phyloP scores from a whole-genome alignment of 2,113 vertebrate genomes.

The Rhodinocichla rosea region DNA sequence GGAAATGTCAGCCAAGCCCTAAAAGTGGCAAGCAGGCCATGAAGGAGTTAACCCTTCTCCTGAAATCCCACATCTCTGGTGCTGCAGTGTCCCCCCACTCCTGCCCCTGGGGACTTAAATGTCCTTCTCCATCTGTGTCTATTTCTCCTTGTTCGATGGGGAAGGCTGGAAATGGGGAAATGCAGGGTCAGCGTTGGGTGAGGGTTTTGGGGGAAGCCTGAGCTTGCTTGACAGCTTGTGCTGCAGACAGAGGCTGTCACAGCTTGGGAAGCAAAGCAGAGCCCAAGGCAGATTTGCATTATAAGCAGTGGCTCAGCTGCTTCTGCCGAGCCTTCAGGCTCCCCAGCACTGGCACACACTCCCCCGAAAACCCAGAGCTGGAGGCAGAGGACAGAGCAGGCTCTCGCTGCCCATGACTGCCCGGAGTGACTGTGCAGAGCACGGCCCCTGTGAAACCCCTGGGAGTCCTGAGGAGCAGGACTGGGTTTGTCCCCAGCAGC shows the following conservation, averaged over 20 bases:
- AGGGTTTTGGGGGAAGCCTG: neutral
- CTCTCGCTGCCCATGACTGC: rapidly evolving
- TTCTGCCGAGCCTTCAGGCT: neutral
- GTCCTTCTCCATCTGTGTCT: neutral
- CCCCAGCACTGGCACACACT: neutral
- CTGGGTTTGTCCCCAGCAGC: neutral
- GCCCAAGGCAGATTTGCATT: neutral
- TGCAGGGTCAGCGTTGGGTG: neutral
- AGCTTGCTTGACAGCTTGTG: rapidly evolving
- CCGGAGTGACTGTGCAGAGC: neutral
- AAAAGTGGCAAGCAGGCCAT: neutral
- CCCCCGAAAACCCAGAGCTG: rapidly evolving
- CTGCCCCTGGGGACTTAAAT: neutral
- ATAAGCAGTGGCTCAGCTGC: neutral
- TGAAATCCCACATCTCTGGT: neutral
- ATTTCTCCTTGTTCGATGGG: neutral
- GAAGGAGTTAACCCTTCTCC: neutral
- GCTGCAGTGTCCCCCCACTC: neutral
- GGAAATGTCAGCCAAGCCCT: neutral
- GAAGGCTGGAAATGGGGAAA: neutral
- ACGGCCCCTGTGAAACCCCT: neutral
- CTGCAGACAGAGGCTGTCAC: neutral
- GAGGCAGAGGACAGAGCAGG: neutral
- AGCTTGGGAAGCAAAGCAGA: neutral
- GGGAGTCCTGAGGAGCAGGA: neutral